Conservation (phyloP, 2,797 vertebrate species). For the Anguilla marmorata region DNA sequence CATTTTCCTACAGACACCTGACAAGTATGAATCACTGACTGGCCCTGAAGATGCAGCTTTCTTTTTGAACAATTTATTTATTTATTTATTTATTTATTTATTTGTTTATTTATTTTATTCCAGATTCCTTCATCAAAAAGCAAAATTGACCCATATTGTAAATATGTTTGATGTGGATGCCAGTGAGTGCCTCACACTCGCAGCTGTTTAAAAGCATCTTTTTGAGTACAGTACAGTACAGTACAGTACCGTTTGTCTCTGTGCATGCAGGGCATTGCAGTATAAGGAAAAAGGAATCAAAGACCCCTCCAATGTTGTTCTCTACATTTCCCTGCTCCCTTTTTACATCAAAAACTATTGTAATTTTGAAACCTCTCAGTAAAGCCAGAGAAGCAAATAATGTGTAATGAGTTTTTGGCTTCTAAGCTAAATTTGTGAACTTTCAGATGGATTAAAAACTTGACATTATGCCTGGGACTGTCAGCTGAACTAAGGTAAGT, state of each 20-base stretch:
- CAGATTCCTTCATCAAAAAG: too few relatives aligned
- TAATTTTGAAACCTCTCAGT: background rate
- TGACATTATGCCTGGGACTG: background rate
- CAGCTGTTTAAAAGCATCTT: too few relatives aligned
- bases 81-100: too few relatives aligned
- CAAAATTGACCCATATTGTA: too few relatives aligned
- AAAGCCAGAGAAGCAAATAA: slow-evolving; percentile 18
- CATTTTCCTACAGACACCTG: too few relatives aligned
- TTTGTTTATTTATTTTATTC: too few relatives aligned
- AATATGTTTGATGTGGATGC: too few relatives aligned
- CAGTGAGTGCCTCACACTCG: too few relatives aligned
- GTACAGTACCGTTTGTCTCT: background rate
- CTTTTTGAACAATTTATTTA: too few relatives aligned
- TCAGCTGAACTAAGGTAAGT: slow-evolving; percentile 3
- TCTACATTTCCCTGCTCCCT: background rate
- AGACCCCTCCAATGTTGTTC: background rate
- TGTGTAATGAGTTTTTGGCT: background rate
- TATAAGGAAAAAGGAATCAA: background rate
- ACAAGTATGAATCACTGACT: too few relatives aligned
- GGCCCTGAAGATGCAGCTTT: too few relatives aligned
- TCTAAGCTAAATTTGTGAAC: background rate
- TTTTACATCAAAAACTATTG: slow-evolving; percentile 7
- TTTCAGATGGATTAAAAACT: background rate
- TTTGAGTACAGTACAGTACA: too few relatives aligned
- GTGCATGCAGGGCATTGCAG: background rate